These are phyloP conservation scores for Heliconius himera DNA, from an alignment of 1,140 invertebrate species.

Conservation along the genomic window DNA sequence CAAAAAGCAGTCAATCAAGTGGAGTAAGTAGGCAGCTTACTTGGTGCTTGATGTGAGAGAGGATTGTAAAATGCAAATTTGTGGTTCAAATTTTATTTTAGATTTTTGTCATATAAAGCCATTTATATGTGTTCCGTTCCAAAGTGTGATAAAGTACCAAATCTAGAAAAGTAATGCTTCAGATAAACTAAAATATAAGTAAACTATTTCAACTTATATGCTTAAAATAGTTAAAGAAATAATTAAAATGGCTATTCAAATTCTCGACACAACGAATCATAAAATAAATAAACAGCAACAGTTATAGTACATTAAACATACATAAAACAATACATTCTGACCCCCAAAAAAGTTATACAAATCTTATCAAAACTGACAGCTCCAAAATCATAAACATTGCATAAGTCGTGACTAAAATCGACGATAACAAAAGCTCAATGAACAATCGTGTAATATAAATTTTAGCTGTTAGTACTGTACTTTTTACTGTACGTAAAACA, in stretches of 20 bases:
- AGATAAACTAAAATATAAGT: neutral
- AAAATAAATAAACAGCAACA: neutral
- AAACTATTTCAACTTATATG: neutral
- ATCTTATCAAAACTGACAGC: neutral
- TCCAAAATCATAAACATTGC: neutral
- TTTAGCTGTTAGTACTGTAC: neutral
- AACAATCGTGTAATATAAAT: neutral
- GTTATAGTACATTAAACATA: neutral
- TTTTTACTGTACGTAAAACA: neutral
- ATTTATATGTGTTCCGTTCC: no score
- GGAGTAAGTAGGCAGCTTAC: no score
- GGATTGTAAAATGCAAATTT: no score
- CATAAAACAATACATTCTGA: neutral
- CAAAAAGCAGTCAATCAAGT: no score
- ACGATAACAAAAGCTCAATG: slow-evolving; percentile 3
- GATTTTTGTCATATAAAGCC: neutral
- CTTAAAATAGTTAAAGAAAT: neutral
- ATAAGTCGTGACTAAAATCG: neutral
- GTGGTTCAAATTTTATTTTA: neutral
- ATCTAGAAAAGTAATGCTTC: no score
- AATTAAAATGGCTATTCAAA: no score
- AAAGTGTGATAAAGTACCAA: neutral
- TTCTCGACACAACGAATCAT: no score
- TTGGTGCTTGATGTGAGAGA: no score
- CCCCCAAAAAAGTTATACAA: neutral